Evolutionary conservation across 2,888 invertebrate species (phyloP).

Genomic region (Congeria kusceri): DNA sequence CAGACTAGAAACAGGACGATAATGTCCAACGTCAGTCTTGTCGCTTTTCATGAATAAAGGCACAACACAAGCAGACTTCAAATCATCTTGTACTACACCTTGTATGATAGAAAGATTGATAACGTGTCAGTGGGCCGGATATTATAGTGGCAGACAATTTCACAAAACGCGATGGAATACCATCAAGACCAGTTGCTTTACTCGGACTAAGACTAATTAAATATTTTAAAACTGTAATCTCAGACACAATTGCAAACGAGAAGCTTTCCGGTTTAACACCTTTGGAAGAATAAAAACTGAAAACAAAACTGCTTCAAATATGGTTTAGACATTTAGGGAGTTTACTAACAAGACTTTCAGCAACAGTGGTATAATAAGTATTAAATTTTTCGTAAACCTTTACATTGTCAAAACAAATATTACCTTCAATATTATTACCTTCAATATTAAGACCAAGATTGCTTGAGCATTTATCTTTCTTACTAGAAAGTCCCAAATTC

Average conservation of each 20-base stretch:
- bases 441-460: no score
- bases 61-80: constrained; percentile 22
- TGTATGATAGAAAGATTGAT: constrained; percentile 3
- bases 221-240: constrained; percentile 3
- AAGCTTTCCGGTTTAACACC: not conserved
- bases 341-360: not conserved
- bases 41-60: constrained; percentile 33
- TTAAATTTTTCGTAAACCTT: constrained; percentile 15
- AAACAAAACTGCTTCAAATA: constrained; percentile 1
- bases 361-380: constrained; percentile 7
- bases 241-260: constrained; percentile 9
- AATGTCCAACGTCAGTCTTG: constrained; percentile 1
- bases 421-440: constrained; percentile 1
- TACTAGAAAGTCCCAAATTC: no score
- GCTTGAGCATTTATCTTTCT: no score
- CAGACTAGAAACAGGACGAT: not conserved
- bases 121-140: constrained; percentile 2
- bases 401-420: constrained; percentile 13
- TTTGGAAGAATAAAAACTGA: not conserved
- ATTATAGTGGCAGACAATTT: not conserved
- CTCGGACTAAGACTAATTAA: constrained; percentile 4
- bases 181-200: constrained; percentile 15
- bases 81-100: constrained; percentile 16
- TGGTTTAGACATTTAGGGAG: no score
- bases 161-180: constrained; percentile 8